Conservation (phyloP, 2,888 invertebrate genomes). For the Liposcelis brunnea region DNA sequence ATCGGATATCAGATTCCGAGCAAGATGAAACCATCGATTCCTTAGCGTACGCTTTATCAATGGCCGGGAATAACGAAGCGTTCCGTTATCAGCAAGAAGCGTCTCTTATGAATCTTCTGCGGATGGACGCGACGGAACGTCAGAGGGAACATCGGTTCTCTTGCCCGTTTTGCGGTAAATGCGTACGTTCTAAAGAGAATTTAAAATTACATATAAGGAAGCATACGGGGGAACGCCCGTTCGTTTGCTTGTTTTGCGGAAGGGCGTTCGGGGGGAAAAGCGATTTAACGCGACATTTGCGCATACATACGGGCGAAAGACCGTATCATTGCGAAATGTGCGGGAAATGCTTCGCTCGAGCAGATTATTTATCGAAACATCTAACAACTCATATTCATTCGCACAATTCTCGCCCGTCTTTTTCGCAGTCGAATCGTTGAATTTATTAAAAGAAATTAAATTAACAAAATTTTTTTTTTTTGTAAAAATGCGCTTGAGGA, state of each 20-base stretch:
- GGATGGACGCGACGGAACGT: slow-evolving; percentile 39
- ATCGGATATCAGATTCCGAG: slow-evolving; percentile 30
- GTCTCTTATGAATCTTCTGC: slow-evolving; percentile 44
- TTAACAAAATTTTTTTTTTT: too few species aligned
- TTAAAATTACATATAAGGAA: slow-evolving; percentile 74
- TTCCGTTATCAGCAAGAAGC: slow-evolving; percentile 25
- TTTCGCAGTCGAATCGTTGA: slow-evolving; percentile 3
- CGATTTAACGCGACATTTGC: slow-evolving; percentile 67
- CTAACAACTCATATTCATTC: slow-evolving; percentile 74
- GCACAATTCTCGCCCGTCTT: slow-evolving; percentile 20
- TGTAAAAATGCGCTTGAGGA: background rate
- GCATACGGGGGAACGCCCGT: slow-evolving; percentile 75
- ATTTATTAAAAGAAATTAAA: too few species aligned
- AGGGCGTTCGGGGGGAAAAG: slow-evolving; percentile 78
- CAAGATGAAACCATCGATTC: slow-evolving; percentile 62
- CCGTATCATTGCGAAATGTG: slow-evolving; percentile 86
- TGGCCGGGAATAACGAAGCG: slow-evolving; percentile 34
- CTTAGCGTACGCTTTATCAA: slow-evolving; percentile 34
- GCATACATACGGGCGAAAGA: slow-evolving; percentile 77
- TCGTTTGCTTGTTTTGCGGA: slow-evolving; percentile 77
- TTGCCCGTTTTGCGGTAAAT: slow-evolving; percentile 78
- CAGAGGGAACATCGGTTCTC: slow-evolving; percentile 59
- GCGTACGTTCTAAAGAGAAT: slow-evolving; percentile 76
- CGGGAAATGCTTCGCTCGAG: slow-evolving; percentile 79
- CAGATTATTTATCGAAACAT: slow-evolving; percentile 80